Evolutionary conservation across 1,140 invertebrate genomes (phyloP), one percentile per base, ranked within the genome.

Genomic region (Brachionus angularis): DNA sequence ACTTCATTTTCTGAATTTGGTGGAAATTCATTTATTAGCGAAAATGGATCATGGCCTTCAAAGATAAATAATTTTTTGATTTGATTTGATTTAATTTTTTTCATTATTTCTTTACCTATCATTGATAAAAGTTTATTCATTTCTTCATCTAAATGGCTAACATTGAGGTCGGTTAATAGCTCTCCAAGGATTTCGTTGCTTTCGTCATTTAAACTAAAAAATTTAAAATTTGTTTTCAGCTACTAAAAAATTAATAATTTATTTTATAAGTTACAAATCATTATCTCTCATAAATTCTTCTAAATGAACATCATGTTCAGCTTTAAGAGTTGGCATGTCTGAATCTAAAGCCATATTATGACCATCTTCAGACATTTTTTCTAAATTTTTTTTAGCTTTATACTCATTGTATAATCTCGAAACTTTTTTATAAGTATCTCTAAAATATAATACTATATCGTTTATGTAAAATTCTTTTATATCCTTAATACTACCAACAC

Each of bases 401-500:
- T 67, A 67, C 33, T 67, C 62, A 4, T 33, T 29, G 36, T 67
- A 67, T 10, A 67, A 21, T 23, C 33, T 34, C 7, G 27, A 33
- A 3, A 67, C 62, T 31, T 67, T 67, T 33, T 50, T 67, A 25
- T 47, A 67, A 12, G 62, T 50, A 33, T 67, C 31, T 12, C 29
- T 46, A 46, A 47, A 67, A 23, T 50, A 67, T 25, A 47, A 31
- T 21, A 67, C 27, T 2, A 67, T 27, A 33, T 67, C 42, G 23
- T 50, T 46, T 33, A 33, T 31, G 34, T 67, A 67, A 50, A 67
- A 67, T 12, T 67, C 62, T 67, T 50, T 46, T 18, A 67, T 67
- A 18, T 67, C 42, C 10, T 46, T 34, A 16, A 67, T 67, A 12
- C 5, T 46, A 21, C 62, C 62, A 14, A 67, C 2, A 12, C 62